These are phyloP conservation scores for Melanophora roralis DNA, from an alignment of 2,888 invertebrate species.

Conservation along the genomic window DNA sequence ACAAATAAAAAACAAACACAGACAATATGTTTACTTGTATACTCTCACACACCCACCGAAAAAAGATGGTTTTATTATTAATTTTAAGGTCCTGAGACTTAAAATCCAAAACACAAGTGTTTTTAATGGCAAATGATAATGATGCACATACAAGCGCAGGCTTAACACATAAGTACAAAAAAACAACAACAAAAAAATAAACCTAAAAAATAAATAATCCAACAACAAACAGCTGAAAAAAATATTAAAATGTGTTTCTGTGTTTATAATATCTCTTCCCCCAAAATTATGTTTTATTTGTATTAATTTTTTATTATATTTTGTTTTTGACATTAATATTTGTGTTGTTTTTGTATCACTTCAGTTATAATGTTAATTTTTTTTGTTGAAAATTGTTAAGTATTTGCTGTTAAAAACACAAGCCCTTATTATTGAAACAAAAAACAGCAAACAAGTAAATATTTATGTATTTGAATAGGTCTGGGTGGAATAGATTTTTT, in stretches of 20 bases:
- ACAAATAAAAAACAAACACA: conserved; percentile 48
- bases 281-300: conserved; percentile 51
- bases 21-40: conserved; percentile 41
- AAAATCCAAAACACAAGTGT: conserved; percentile 53
- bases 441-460: background rate
- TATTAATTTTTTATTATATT: conserved; percentile 16
- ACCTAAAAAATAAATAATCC: conserved; percentile 40
- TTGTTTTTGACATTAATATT: conserved; percentile 17
- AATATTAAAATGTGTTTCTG: conserved; percentile 1
- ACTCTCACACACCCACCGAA: too few species aligned
- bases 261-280: conserved; percentile 3
- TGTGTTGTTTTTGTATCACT: conserved; percentile 44
- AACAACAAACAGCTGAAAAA: background rate
- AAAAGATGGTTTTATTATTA: conserved; percentile 10
- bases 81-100: conserved; percentile 21
- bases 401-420: conserved; percentile 21
- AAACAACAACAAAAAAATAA: conserved; percentile 25
- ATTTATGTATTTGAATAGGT: background rate
- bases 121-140: conserved; percentile 56
- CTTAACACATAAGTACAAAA: background rate
- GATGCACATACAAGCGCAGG: conserved; percentile 11
- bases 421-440: background rate
- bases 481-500: background rate
- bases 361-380: conserved; percentile 7
- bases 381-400: background rate